These are phyloP conservation scores for Takifugu flavidus DNA, from an alignment of 2,113 vertebrate genomes.

Conservation along the genomic window DNA sequence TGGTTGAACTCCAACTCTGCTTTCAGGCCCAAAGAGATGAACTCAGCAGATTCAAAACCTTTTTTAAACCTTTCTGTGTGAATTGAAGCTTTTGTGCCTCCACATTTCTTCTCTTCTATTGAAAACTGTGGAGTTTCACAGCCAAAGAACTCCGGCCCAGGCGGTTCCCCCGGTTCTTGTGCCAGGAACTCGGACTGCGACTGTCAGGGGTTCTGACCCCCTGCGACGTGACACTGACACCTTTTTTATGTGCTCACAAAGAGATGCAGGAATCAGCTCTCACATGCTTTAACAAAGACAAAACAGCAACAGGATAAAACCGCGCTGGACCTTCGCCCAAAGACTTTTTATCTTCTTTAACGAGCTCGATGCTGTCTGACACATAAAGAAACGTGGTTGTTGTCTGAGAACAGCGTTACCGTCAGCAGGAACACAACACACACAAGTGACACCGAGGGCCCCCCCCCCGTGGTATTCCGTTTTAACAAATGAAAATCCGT, in stretches of 20 bases:
- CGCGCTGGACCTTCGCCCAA: too few relatives aligned
- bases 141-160: not conserved
- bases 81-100: slow-evolving; percentile 1
- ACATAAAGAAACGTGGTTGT: not conserved
- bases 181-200: slow-evolving; percentile 17
- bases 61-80: not conserved
- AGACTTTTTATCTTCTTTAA: not conserved
- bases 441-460: too few relatives aligned
- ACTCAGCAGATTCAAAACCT: not conserved
- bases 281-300: too few relatives aligned
- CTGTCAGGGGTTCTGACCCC: slow-evolving; percentile 12
- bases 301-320: too few relatives aligned
- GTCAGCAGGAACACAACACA: not conserved
- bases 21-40: not conserved
- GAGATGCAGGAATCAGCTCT: too few relatives aligned
- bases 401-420: not conserved
- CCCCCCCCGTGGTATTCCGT: too few relatives aligned
- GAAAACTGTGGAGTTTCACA: slow-evolving; percentile 14
- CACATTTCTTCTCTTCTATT: slow-evolving; percentile 8
- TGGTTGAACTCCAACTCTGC: not conserved
- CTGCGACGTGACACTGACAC: not conserved
- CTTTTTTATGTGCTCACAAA: not conserved
- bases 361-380: not conserved
- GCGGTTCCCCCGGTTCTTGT: not conserved
- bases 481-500: not conserved